Evolutionary conservation across 2,113 vertebrate species (phyloP).

Genomic region (Passer domesticus): DNA sequence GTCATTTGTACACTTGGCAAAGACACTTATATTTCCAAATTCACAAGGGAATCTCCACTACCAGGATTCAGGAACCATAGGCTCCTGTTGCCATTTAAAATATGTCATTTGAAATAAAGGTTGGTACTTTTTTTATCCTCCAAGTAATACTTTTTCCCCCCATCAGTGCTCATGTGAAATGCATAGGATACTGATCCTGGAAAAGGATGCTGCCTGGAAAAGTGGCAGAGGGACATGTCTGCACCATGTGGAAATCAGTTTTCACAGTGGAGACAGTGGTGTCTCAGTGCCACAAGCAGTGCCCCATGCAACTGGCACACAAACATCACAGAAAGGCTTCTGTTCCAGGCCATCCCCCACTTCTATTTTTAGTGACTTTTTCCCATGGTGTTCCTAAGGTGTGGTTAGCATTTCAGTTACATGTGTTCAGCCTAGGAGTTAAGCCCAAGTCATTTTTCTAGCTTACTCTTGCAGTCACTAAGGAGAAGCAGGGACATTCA

Average conservation of each 20-base stretch:
- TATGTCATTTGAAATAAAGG: not conserved
- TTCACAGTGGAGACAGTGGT: not conserved
- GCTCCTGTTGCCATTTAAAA: not conserved
- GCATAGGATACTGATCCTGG: not conserved
- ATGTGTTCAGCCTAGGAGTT: not conserved
- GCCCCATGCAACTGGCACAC: not conserved
- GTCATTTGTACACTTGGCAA: conserved; percentile 3
- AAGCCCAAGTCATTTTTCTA: not conserved
- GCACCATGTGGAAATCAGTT: not conserved
- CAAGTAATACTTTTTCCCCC: not conserved
- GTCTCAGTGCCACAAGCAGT: not conserved
- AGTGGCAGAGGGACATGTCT: not conserved
- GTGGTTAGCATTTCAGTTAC: not conserved
- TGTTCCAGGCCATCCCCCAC: not conserved
- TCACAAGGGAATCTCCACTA: not conserved
- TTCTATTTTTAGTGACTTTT: not conserved
- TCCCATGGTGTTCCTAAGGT: not conserved
- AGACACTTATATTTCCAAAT: not conserved
- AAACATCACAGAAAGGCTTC: not conserved
- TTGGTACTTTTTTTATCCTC: not conserved
- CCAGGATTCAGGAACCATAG: not conserved
- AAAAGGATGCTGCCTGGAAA: not conserved
- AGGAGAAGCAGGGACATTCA: not conserved
- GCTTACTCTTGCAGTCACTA: not conserved
- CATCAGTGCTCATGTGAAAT: not conserved